A percentile compares a stretch with the other conserved stretches of the same genome.
phyloP scores from a whole-genome alignment of 2,113 vertebrate species.

The Zosterops borbonicus region DNA sequence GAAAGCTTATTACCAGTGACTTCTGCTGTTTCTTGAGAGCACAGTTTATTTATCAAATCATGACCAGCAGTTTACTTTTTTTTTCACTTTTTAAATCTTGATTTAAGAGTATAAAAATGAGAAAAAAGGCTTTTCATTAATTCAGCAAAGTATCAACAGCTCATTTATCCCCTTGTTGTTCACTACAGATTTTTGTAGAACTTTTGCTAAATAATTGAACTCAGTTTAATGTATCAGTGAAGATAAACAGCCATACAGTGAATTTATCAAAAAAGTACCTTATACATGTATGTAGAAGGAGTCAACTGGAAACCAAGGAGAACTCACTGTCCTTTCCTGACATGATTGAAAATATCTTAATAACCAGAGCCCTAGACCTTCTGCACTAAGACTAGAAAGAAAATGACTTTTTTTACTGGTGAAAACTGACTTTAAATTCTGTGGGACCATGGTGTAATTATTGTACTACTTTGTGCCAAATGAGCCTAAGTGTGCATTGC shows the following conservation, averaged over 20 bases:
- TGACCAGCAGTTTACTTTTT: neutral
- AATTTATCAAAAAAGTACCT: neutral
- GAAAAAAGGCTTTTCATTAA: neutral
- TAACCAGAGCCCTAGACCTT: neutral
- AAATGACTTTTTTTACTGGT: neutral
- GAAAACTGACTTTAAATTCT: neutral
- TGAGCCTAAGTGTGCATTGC: neutral
- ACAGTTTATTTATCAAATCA: neutral
- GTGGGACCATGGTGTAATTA: neutral
- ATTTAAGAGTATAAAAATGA: neutral
- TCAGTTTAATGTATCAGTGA: neutral
- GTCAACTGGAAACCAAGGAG: neutral
- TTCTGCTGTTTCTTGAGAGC: neutral
- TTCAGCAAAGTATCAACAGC: neutral
- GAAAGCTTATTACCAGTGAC: constrained; percentile 2
- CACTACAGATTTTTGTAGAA: neutral
- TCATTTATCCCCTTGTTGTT: constrained; percentile 9
- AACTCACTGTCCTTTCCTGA: neutral
- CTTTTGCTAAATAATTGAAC: neutral
- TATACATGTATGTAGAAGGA: neutral
- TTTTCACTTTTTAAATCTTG: neutral
- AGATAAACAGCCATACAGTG: neutral
- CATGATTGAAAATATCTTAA: constrained; percentile 1
- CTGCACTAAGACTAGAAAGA: neutral
- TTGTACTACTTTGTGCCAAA: neutral